Evolutionary conservation across 2,797 vertebrate genomes (phyloP).

Genomic region (Myotis vivesi): DNA sequence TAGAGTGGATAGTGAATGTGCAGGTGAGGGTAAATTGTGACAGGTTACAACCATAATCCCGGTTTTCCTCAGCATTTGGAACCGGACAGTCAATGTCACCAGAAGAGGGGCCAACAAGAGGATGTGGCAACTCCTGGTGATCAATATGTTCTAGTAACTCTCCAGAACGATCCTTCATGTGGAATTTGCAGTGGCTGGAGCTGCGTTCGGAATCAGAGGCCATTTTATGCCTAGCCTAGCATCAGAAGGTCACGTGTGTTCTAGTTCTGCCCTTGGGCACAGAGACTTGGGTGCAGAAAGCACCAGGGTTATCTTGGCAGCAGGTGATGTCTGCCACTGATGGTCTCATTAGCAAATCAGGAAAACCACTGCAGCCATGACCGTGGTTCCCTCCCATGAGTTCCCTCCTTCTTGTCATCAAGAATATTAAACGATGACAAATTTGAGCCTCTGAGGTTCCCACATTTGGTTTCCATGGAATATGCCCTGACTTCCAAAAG

Average conservation of each 20-base stretch:
- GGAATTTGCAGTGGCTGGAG: neutral
- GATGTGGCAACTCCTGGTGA: neutral
- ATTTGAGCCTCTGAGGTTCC: neutral
- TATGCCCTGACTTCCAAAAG: neutral
- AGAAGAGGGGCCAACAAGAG: neutral
- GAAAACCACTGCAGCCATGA: neutral
- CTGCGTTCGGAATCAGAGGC: neutral
- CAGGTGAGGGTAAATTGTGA: neutral
- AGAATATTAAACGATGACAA: neutral
- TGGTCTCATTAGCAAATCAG: neutral
- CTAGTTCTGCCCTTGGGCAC: neutral
- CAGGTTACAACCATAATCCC: neutral
- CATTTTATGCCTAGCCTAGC: neutral
- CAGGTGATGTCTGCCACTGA: neutral
- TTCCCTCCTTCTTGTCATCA: neutral
- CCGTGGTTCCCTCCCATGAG: neutral
- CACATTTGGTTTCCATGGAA: neutral
- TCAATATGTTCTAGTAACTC: neutral
- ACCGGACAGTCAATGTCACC: neutral
- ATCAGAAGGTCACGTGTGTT: neutral
- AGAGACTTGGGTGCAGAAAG: neutral
- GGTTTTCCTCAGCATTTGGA: neutral
- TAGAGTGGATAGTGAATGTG: neutral
- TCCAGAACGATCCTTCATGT: neutral
- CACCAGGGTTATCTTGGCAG: neutral